Base-by-base conservation (phyloP, 2,113 vertebrate species). In the Leptobrachium ailaonicum region DNA sequence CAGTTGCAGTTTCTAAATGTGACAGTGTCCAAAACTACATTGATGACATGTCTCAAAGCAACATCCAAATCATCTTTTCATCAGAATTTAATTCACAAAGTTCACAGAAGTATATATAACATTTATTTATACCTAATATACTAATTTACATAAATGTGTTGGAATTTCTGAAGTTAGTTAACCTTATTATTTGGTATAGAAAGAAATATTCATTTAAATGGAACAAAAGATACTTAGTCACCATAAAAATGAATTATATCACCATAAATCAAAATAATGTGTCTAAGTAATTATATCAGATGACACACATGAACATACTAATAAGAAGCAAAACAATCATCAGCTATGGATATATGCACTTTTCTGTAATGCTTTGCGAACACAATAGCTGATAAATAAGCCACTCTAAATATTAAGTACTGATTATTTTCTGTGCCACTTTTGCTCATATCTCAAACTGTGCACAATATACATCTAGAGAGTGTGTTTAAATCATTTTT, bases 401-500 rank as follows among this genome's bases (percentile, higher is more conserved):
- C 20, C 70, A 71, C 47, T 54, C 45, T 54, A 53, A 10, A 40
- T 53, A 54, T 54, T 71, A 54, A 41, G 20, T 8, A 54, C 6
- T 53, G 69, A 71, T 68, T 68, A 68, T 71, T 32, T 71, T 20
- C 70, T 12, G 6, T 32, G 40, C 32, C 2, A 40, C 3, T 10
- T 54, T 4, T 4, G 12, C 66, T 54, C 12, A 41, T 54, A 71
- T 54, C 20, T 71, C 8, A 54, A 14, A 71, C 2, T 2, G 47
- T 40, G 12, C 70, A 11, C n/a, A 41, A 32, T 45, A 32, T 71
- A 54, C 45, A 54, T 71, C 20, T 43, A 71, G 9, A 13, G 20
- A 32, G 8, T 6, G 11, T 8, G 8, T 40, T 56, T 71, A 56
- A 71, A 71, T 71, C 70, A 71, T 71, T 53, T 71, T 32, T 54